A percentile compares a stretch with the other conserved stretches of the same genome.
Conservation (phyloP, 1,140 invertebrate genomes). For the Teleogryllus occipitalis region DNA sequence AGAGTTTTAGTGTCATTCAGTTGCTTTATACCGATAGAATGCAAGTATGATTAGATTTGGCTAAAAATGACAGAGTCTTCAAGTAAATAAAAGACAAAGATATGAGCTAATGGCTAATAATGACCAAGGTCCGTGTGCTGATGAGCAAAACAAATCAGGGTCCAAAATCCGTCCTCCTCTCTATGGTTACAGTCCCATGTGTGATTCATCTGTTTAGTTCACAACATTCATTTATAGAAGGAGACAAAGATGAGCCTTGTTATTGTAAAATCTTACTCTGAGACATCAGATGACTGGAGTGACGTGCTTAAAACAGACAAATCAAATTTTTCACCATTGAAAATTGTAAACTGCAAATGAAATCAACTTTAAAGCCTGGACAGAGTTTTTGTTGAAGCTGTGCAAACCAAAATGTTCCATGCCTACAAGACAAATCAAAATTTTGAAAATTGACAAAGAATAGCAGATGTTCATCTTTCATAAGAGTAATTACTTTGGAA, state of each 20-base stretch:
- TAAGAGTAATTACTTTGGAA: conserved; percentile 2
- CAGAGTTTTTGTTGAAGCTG: neutral
- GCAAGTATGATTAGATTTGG: too few species aligned
- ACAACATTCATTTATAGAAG: neutral
- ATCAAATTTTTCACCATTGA: neutral
- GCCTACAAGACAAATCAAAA: neutral
- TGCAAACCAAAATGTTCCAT: neutral
- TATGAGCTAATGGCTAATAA: neutral
- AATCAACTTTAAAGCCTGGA: neutral
- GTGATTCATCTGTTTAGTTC: too few species aligned
- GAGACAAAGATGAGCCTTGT: neutral
- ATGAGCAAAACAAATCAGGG: neutral
- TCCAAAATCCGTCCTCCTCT: too few species aligned
- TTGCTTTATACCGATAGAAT: neutral
- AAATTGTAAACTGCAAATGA: neutral
- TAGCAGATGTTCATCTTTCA: neutral
- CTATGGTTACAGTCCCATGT: too few species aligned
- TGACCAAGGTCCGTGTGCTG: neutral
- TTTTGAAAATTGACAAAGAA: neutral
- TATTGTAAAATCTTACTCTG: neutral
- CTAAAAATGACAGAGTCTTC: neutral
- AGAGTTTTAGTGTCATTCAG: neutral
- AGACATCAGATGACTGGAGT: neutral
- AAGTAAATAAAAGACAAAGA: neutral
- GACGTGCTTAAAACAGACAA: neutral